Base-by-base conservation (phyloP, 2,888 invertebrate genomes). In the Hydrotaea diabolus region DNA sequence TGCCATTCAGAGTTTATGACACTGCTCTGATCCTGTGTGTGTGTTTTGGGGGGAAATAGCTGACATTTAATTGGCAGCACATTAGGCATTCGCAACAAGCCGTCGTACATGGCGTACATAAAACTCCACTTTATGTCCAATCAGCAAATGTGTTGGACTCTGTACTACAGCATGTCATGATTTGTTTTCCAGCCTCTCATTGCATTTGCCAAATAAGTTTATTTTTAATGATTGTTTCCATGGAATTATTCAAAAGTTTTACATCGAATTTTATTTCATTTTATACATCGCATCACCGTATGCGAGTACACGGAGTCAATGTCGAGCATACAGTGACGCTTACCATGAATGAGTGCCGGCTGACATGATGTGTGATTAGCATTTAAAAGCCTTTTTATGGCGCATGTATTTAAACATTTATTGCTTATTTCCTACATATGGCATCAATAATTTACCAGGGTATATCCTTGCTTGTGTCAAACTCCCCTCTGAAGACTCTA, bases 371-470 rank as follows among this genome's bases (percentile, higher is more conserved):
- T 59, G 23, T 79, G 78, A 85, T 81, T 79, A 85, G 64, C 57
- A 79, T 81, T 81, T 81, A 76, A 85, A 81, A 85, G 84, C 78
- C 72, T 74, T 85, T 84, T 85, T 79, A 81, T 77, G 31, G 64
- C 64, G 59, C 71, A 36, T 55, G 72, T 76, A 74, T 73, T 80
- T 80, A 66, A 83, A 82, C 46, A 77, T 85, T 82, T 79, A 85
- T 79, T 39, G 75, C 77, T 9, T 81, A 77, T 86, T 85, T 84
- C 39, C 36, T 78, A 71, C 86, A 86, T 84, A 84, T 85, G 86
- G 82, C 80, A 79, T 75, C 85, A 82, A 83, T 85, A 82, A 85
- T 82, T 69, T 72, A 49, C 78, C 80, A 78, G 77, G 77, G 78
- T 78, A 21, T 9, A 21, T 11, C 49, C n/a, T 13, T 4, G 49